A percentile compares a stretch with the other conserved stretches of the same genome.
Conservation (phyloP, 2,797 vertebrate genomes). For the Scleropages formosus region DNA sequence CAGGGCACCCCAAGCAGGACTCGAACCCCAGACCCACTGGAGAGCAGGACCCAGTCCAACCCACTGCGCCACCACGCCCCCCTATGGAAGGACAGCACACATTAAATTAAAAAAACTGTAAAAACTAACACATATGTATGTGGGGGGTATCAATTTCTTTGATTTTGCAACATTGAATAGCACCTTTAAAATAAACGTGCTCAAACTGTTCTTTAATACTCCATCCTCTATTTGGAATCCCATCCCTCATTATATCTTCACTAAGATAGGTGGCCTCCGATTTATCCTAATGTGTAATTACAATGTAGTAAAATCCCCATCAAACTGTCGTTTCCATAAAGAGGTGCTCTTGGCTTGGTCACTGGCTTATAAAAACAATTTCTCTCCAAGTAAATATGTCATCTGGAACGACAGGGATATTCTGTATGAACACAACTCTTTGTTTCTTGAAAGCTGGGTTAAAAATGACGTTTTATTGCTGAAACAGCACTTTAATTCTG, state of each 20-base stretch:
- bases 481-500: neutral
- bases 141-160: neutral
- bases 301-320: slow-evolving; percentile 5
- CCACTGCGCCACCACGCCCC: no score
- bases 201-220: neutral
- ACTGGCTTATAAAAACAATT: no score
- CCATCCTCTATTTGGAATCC: neutral
- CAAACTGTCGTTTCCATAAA: slow-evolving; percentile 27
- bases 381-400: no score
- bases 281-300: slow-evolving; percentile 12
- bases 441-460: slow-evolving; percentile 1
- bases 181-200: neutral
- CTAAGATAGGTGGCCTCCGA: neutral
- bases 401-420: no score
- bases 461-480: no score
- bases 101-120: neutral
- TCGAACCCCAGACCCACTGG: no score
- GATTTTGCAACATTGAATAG: no score
- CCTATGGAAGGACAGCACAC: no score
- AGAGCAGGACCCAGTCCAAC: no score
- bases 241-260: neutral
- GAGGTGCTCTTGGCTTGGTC: no score
- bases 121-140: neutral
- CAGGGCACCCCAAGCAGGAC: no score
- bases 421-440: no score